Conservation (phyloP, 2,888 invertebrate species). For the Neoitamus cyanurus region DNA sequence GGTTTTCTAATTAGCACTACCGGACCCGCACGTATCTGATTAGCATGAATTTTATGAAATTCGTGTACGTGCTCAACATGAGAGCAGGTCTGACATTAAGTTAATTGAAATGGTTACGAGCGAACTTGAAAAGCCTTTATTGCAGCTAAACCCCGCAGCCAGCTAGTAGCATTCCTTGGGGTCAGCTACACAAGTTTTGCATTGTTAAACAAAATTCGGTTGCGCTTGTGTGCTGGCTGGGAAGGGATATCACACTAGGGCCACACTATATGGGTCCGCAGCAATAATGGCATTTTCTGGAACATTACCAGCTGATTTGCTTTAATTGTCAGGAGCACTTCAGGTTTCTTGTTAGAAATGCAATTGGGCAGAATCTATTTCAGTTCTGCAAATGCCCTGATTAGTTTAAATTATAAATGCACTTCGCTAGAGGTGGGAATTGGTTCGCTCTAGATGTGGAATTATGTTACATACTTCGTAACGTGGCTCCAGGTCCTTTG, state of each 20-base stretch:
- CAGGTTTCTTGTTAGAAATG: slow-evolving; percentile 1
- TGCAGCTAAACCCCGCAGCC: neutral
- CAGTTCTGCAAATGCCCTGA: neutral
- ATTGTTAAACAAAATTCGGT: neutral
- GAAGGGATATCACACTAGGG: neutral
- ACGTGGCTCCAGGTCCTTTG: neutral
- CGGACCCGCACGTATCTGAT: neutral
- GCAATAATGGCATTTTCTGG: slow-evolving; percentile 32
- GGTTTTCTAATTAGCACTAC: neutral
- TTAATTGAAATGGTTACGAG: neutral
- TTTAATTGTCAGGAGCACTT: slow-evolving; percentile 21
- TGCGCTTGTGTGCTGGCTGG: neutral
- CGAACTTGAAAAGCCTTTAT: slow-evolving; percentile 1
- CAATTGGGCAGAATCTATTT: neutral
- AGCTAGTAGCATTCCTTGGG: neutral
- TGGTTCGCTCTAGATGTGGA: neutral
- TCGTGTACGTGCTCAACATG: neutral
- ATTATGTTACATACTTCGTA: neutral
- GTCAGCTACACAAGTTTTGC: neutral
- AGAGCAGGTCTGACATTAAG: neutral
- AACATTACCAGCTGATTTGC: slow-evolving; percentile 32
- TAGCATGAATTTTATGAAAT: neutral
- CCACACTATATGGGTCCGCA: neutral
- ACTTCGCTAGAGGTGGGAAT: neutral
- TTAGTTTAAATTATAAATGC: neutral